phyloP scores from a whole-genome alignment of 2,888 invertebrate species.

The Megaustenia siamemsis region DNA sequence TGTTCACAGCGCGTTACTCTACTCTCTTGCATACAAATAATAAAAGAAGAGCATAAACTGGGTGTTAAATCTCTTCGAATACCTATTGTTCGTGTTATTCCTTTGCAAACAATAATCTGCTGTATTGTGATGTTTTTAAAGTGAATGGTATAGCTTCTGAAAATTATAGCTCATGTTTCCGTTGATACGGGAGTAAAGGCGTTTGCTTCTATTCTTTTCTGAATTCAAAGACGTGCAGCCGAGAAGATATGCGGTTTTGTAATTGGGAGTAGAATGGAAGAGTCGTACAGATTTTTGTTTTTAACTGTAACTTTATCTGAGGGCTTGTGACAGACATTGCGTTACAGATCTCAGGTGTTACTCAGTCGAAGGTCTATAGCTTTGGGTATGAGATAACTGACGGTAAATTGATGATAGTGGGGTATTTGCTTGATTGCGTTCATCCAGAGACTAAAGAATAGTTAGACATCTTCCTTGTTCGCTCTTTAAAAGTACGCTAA shows the following conservation, averaged over 20 bases:
- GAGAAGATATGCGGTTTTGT: slow-evolving; percentile 5
- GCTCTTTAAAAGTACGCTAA: too few relatives aligned
- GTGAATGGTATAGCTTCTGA: neutral
- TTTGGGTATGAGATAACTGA: too few relatives aligned
- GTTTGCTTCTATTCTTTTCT: neutral
- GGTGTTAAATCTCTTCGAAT: neutral
- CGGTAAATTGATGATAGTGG: too few relatives aligned
- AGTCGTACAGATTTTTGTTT: neutral
- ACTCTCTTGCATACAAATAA: neutral
- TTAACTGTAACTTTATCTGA: neutral
- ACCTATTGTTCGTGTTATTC: neutral
- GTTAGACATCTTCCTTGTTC: too few relatives aligned
- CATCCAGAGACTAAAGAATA: too few relatives aligned
- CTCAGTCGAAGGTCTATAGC: too few relatives aligned
- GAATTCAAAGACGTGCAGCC: neutral
- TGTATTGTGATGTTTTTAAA: neutral
- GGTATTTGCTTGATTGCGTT: too few relatives aligned
- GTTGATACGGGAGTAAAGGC: neutral
- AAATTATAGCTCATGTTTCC: slow-evolving; percentile 12
- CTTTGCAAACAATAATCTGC: neutral
- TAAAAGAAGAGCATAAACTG: neutral
- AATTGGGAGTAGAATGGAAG: neutral
- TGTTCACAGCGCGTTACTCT: neutral
- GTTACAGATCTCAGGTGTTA: too few relatives aligned
- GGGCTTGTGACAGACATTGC: too few relatives aligned